Evolutionary conservation across 2,113 vertebrate genomes (phyloP).

Genomic region (Strix uralensis): DNA sequence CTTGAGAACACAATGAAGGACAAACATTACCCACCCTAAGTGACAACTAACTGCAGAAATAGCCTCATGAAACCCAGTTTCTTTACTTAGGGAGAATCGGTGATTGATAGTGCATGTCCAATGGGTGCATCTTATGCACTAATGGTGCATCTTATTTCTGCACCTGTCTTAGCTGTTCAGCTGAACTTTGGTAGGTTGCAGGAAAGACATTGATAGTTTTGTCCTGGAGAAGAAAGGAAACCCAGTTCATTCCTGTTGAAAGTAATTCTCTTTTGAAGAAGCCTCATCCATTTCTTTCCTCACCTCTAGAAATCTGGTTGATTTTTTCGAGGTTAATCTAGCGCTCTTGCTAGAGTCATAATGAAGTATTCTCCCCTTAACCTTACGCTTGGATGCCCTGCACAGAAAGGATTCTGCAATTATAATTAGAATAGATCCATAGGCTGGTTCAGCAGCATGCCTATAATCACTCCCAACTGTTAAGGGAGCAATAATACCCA

Average conservation of each 20-base stretch:
- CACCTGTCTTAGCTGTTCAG: background rate
- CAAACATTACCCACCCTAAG: background rate
- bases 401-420: background rate
- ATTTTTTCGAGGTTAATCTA: constrained; percentile 33
- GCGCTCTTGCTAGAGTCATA: background rate
- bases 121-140: background rate
- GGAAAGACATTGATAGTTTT: background rate
- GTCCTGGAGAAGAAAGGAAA: background rate
- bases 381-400: background rate
- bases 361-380: constrained; percentile 27
- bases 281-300: background rate
- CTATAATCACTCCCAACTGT: constrained; percentile 21
- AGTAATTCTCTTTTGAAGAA: constrained; percentile 22
- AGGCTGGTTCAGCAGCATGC: background rate
- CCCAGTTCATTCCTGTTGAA: background rate
- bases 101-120: background rate
- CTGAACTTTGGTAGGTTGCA: background rate
- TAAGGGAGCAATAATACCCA: background rate
- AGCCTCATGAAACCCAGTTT: background rate
- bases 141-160: background rate
- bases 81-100: background rate
- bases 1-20: background rate
- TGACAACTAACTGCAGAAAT: background rate
- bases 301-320: background rate
- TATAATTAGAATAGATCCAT: constrained; percentile 35